Percentiles rank a stretch among this genome's conserved stretches.
phyloP scores from a whole-genome alignment of 2,888 invertebrate genomes.

The Dicranocentrus wangi region DNA sequence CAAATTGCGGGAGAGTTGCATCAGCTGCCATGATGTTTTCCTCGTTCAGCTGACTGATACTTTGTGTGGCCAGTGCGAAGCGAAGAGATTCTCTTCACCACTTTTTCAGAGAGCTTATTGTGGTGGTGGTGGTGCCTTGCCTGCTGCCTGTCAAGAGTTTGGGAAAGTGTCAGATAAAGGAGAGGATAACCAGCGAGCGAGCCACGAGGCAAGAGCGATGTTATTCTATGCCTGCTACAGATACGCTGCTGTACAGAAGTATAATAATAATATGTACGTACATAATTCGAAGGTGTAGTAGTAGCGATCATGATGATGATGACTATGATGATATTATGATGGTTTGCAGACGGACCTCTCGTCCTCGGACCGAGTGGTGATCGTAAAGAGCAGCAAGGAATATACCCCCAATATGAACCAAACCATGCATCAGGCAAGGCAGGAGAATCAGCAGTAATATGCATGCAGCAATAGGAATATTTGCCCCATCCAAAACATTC shows the following conservation, averaged over 20 bases:
- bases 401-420: no score
- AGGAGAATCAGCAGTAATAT: conserved; percentile 16
- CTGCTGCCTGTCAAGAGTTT: no score
- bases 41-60: conserved; percentile 57
- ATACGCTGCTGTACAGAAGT: conserved; percentile 7
- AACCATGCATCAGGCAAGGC: no score
- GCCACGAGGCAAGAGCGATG: conserved; percentile 47
- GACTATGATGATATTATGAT: no score
- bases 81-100: neutral
- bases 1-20: conserved; percentile 59
- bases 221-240: neutral
- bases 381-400: no score
- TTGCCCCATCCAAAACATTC: conserved; percentile 26
- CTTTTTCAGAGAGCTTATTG: neutral
- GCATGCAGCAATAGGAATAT: neutral
- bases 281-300: no score
- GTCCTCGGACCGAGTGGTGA: conserved; percentile 1
- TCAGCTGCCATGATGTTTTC: conserved; percentile 66
- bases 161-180: no score
- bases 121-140: no score
- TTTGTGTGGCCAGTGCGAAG: neutral
- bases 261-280: no score
- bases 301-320: no score
- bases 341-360: conserved; percentile 36
- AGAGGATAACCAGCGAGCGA: no score